Percentiles rank a stretch among this genome's conserved stretches.
Evolutionary conservation across 2,797 vertebrate genomes (phyloP).

Genomic region (Chelonia mydas): DNA sequence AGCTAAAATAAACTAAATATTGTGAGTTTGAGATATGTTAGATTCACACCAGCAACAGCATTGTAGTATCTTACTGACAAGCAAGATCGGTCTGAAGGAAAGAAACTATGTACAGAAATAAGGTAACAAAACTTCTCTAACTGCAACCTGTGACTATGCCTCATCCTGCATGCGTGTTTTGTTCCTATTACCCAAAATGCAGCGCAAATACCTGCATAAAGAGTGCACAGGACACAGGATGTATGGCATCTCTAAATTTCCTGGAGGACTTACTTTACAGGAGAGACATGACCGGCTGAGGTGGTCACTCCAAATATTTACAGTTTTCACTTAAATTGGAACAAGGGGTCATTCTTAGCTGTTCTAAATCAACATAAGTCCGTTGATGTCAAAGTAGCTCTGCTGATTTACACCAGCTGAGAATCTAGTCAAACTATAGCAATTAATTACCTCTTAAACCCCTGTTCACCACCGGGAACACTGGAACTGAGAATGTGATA

Average conservation of each 20-base stretch:
- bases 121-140: neutral
- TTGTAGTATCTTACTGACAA: neutral
- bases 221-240: neutral
- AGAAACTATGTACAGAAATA: neutral
- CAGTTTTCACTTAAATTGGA: neutral
- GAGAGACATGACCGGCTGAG: neutral
- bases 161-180: neutral
- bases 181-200: neutral
- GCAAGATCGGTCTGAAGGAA: neutral
- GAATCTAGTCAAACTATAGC: neutral
- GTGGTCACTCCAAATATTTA: neutral
- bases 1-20: neutral
- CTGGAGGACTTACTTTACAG: neutral
- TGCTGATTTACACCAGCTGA: neutral
- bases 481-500: neutral
- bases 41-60: neutral
- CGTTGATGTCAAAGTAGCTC: neutral
- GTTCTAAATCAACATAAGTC: neutral
- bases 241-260: neutral
- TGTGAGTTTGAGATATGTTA: conserved; percentile 5
- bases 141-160: neutral
- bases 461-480: neutral
- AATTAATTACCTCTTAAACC: neutral
- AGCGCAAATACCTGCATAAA: neutral
- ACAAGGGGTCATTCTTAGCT: neutral